Evolutionary conservation across 1,140 invertebrate genomes (phyloP), one percentile per base, ranked within the genome.

Genomic region (Trissolcus basalis): DNA sequence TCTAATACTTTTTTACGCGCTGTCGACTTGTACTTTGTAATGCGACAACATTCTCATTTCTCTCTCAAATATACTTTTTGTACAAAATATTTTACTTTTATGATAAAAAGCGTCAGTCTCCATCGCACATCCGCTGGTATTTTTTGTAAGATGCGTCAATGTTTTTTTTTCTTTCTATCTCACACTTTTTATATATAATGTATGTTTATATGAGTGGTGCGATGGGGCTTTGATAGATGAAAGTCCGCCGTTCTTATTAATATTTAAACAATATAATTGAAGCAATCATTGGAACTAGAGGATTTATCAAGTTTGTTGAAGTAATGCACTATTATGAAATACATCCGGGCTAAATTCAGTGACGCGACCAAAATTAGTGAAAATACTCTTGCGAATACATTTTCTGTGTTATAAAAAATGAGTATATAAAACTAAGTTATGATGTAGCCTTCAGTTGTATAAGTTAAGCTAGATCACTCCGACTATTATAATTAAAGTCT

Each of bases 11-110:
- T 65, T 72, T 47, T 79, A 75, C 59, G 59, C 74, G 68, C 64
- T 76, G 65, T 83, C 77, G 70, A 27, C 82, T 13, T 44, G 78
- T 82, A 82, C 79, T 81, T 84, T 77, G 13, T 78, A 81, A 81
- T 75, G 80, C 80, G 76, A 82, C 81, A 67, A 76, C 11, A 56
- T 71, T 63, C 67, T 81, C 67, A 80, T 64, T 81, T 83, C 83
- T 85, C 85, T 86, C 84, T 86, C 82, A 85, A 84, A 76, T 11
- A 82, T 81, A 64, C 54, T 86, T 77, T 82, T 87, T 88, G 87
- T 88, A 87, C 86, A 88, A 87, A 88, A 82, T 87, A 83, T 86
- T 87, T 86, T 87, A 88, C 79, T 83, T 83, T 80, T 85, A 68
- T 80, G 74, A 69, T 80, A 79, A 70, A n/a, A n/a, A 41, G 49